phyloP scores from a whole-genome alignment of 2,888 invertebrate genomes.

The Dryobota labecula region DNA sequence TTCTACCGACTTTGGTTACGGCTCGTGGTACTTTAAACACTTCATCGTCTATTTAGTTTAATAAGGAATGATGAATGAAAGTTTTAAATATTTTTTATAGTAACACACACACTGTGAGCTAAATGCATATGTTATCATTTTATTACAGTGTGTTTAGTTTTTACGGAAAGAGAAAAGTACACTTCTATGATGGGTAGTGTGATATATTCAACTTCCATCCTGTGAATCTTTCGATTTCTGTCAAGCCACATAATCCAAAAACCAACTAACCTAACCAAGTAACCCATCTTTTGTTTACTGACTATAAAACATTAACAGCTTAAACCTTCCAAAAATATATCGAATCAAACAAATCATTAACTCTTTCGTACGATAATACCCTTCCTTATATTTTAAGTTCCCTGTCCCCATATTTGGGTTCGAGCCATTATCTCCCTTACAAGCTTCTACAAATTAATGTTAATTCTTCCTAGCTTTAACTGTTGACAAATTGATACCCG shows the following conservation, averaged over 20 bases:
- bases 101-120: background rate
- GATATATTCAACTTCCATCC: background rate
- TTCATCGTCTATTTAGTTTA: background rate
- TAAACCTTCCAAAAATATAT: background rate
- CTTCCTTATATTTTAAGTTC: background rate
- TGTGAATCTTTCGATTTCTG: background rate
- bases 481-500: slow-evolving; percentile 67
- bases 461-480: slow-evolving; percentile 63
- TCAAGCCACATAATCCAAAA: background rate
- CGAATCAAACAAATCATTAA: slow-evolving; percentile 5
- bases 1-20: background rate
- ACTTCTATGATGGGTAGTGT: background rate
- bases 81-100: background rate
- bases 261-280: background rate
- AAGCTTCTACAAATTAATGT: slow-evolving; percentile 52
- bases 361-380: slow-evolving; percentile 12
- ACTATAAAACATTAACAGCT: background rate
- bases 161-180: background rate
- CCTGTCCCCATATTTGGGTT: slow-evolving; percentile 25
- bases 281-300: background rate
- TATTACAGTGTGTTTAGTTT: background rate
- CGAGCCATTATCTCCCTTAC: slow-evolving; percentile 19
- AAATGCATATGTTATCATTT: background rate
- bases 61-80: background rate
- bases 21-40: background rate